Conservation (phyloP, 2,113 vertebrate genomes). For the Hiodon alosoides region DNA sequence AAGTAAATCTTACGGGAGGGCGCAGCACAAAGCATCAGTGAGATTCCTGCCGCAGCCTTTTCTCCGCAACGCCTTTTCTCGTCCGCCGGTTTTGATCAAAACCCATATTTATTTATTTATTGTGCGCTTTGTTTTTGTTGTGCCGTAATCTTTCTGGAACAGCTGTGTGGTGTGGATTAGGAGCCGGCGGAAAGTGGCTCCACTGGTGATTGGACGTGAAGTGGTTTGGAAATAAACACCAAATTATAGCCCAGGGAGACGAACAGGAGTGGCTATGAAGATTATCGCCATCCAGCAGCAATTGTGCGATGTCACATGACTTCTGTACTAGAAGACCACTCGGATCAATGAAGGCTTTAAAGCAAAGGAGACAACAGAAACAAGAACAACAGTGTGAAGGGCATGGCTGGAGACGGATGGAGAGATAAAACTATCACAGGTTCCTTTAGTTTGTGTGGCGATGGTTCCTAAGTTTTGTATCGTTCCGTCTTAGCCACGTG, state of each 20-base stretch:
- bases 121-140: slow-evolving; percentile 22
- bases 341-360: slow-evolving; percentile 30
- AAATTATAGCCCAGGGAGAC: slow-evolving; percentile 29
- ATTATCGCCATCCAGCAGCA: slow-evolving; percentile 41
- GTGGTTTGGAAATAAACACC: slow-evolving; percentile 39
- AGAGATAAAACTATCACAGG: slow-evolving; percentile 9
- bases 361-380: slow-evolving; percentile 20
- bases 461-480: not conserved
- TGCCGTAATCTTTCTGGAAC: slow-evolving; percentile 42
- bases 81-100: slow-evolving; percentile 6
- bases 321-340: slow-evolving; percentile 33
- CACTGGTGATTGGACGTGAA: slow-evolving; percentile 27
- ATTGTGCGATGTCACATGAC: slow-evolving; percentile 21
- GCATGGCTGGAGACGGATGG: not conserved
- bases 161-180: slow-evolving; percentile 49
- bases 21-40: not conserved
- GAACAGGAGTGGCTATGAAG: slow-evolving; percentile 17
- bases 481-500: not conserved
- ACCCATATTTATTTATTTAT: slow-evolving; percentile 29
- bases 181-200: slow-evolving; percentile 29
- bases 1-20: slow-evolving; percentile 23
- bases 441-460: not conserved
- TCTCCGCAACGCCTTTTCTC: slow-evolving; percentile 30
- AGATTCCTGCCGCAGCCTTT: slow-evolving; percentile 25
- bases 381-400: not conserved